phyloP scores from a whole-genome alignment of 2,113 vertebrate species.

The Burhinus bistriatus region DNA sequence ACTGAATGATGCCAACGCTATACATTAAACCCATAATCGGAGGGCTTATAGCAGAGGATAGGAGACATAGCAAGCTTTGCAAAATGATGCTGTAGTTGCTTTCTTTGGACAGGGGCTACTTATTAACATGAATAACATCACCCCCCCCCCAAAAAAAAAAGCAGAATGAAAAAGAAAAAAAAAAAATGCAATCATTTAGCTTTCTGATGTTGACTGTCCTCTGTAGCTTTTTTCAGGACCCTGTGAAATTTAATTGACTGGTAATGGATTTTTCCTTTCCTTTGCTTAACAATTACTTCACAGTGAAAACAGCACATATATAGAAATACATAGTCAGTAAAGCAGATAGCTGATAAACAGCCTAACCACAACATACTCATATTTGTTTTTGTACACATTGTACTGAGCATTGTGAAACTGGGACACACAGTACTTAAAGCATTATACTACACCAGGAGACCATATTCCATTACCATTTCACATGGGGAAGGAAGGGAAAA shows the following conservation, averaged over 20 bases:
- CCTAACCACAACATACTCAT: not conserved
- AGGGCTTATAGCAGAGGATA: not conserved
- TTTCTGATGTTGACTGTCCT: not conserved
- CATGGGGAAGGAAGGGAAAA: not conserved
- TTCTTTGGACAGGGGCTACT: not conserved
- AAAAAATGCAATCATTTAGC: not conserved
- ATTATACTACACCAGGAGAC: not conserved
- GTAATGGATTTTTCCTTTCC: not conserved
- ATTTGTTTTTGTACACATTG: not conserved
- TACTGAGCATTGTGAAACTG: constrained; percentile 42
- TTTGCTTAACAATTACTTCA: not conserved
- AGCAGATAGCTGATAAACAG: constrained; percentile 14
- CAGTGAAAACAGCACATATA: not conserved
- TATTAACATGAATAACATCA: not conserved
- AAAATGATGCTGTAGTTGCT: not conserved
- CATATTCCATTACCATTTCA: constrained; percentile 38
- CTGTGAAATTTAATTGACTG: not conserved
- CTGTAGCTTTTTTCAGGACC: not conserved
- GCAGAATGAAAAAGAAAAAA: not conserved
- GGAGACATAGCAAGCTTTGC: not conserved
- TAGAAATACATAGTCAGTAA: not conserved
- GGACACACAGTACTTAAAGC: constrained; percentile 37
- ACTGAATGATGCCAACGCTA: not conserved
- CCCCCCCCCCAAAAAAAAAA: too few relatives aligned
- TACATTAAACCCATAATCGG: not conserved